Evolutionary conservation across 2,113 vertebrate genomes (phyloP).

Genomic region (Alethe castanea): DNA sequence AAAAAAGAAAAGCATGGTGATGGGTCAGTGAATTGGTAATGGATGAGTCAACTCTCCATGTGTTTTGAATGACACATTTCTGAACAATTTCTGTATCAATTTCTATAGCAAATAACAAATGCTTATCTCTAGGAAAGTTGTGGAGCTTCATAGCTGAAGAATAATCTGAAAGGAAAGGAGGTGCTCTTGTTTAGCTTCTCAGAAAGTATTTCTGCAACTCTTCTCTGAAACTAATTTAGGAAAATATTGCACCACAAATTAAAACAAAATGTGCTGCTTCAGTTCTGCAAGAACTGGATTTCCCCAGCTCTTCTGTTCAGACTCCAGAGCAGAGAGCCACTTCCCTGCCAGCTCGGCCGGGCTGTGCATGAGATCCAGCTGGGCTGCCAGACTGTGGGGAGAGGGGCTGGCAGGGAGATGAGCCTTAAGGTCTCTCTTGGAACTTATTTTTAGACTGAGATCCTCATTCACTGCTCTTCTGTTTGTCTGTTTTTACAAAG

Average conservation of each 20-base stretch:
- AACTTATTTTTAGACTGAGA: neutral
- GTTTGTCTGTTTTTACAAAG: neutral
- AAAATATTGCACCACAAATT: neutral
- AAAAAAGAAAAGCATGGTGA: neutral
- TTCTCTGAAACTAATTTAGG: neutral
- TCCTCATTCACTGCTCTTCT: neutral
- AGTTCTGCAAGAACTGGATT: neutral
- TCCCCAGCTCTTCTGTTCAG: neutral
- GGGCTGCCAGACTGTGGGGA: neutral
- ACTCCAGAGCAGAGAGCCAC: neutral
- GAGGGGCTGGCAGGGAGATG: neutral
- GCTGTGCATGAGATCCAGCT: neutral
- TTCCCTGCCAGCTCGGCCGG: neutral
- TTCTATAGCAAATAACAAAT: neutral
- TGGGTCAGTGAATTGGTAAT: neutral
- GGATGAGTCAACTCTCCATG: neutral
- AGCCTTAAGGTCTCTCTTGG: neutral
- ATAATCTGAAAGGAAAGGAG: neutral
- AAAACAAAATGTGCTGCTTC: neutral
- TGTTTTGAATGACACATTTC: neutral
- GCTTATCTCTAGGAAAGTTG: neutral
- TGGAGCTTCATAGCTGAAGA: neutral
- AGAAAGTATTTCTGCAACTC: neutral
- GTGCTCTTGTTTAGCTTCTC: neutral
- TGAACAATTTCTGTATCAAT: neutral